Conservation (phyloP, 2,797 vertebrate species). For the Geotria australis region DNA sequence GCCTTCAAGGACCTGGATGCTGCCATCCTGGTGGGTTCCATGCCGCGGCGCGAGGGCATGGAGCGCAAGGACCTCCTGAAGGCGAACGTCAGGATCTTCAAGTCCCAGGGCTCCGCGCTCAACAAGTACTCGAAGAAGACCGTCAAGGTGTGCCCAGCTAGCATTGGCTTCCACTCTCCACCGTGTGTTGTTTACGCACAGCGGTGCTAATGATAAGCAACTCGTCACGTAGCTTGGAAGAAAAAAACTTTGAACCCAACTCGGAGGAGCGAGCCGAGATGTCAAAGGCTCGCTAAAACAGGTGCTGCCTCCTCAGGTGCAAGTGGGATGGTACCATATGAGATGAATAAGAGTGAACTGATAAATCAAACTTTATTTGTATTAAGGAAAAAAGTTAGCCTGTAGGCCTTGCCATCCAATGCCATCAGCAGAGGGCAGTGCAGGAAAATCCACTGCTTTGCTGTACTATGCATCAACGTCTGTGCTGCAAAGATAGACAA, state of each 20-base stretch:
- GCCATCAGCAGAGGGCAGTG: too few species aligned
- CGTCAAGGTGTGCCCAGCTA: slow-evolving; percentile 36
- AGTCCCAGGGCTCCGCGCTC: slow-evolving; percentile 50
- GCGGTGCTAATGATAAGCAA: neutral
- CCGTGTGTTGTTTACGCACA: neutral
- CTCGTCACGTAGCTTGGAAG: neutral
- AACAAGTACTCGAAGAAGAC: slow-evolving; percentile 76
- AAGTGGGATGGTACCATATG: too few species aligned
- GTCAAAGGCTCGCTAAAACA: too few species aligned
- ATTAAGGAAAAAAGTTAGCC: too few species aligned
- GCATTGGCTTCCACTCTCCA: neutral
- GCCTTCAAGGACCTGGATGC: slow-evolving; percentile 66
- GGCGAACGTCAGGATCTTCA: slow-evolving; percentile 80
- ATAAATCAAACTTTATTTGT: too few species aligned
- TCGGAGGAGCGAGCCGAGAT: neutral
- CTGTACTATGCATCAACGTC: too few species aligned
- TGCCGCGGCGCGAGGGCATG: slow-evolving; percentile 85
- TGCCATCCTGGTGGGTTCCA: slow-evolving; percentile 69
- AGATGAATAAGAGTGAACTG: too few species aligned
- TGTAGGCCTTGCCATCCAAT: too few species aligned
- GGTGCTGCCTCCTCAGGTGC: too few species aligned
- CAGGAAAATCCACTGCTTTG: too few species aligned
- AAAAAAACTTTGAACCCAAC: neutral
- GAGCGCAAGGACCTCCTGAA: slow-evolving; percentile 82
- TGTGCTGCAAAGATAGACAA: too few species aligned